phyloP scores from a whole-genome alignment of 2,797 vertebrate species.

The Centropyge bicolor region DNA sequence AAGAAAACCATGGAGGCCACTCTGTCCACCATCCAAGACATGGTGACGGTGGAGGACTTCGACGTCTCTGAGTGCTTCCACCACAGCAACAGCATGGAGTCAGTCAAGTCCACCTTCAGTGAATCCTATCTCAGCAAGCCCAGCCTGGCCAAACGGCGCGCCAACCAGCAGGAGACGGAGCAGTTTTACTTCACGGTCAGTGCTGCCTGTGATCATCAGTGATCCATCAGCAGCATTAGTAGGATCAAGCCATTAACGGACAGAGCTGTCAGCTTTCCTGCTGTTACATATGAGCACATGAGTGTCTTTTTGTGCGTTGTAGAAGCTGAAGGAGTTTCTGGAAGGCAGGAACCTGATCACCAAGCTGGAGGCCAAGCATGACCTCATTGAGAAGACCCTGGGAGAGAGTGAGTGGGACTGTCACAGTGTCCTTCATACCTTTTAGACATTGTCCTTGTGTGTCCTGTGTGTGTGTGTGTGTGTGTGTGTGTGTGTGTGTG shows the following conservation, averaged over 20 bases:
- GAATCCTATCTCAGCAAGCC: constrained; percentile 99
- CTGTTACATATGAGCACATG: not conserved
- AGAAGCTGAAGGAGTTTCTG: constrained; percentile 99
- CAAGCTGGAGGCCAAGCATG: constrained; percentile 97
- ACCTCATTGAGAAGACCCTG: constrained; percentile 96
- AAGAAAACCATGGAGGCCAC: constrained; percentile 99
- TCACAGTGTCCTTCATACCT: constrained; percentile 48
- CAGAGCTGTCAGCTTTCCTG: not conserved
- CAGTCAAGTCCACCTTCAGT: constrained; percentile 95
- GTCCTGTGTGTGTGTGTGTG: constrained; percentile 34
- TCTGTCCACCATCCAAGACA: constrained; percentile 97
- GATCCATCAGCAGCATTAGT: not conserved
- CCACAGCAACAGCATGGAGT: constrained; percentile 99
- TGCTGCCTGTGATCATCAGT: not conserved
- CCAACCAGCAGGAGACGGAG: constrained; percentile 99
- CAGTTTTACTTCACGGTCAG: constrained; percentile 99
- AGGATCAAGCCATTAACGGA: not conserved
- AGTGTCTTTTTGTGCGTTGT: constrained; percentile 49
- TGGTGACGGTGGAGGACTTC: constrained; percentile 97
- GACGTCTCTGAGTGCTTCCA: constrained; percentile 98
- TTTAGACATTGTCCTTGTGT: constrained; percentile 34
- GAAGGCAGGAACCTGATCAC: constrained; percentile 98
- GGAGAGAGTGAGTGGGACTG: constrained; percentile 94
- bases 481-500: too few species aligned
- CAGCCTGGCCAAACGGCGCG: constrained; percentile 96